These are phyloP conservation scores for Elysia crispata DNA, from an alignment of 2,888 invertebrate genomes.

Conservation along the genomic window DNA sequence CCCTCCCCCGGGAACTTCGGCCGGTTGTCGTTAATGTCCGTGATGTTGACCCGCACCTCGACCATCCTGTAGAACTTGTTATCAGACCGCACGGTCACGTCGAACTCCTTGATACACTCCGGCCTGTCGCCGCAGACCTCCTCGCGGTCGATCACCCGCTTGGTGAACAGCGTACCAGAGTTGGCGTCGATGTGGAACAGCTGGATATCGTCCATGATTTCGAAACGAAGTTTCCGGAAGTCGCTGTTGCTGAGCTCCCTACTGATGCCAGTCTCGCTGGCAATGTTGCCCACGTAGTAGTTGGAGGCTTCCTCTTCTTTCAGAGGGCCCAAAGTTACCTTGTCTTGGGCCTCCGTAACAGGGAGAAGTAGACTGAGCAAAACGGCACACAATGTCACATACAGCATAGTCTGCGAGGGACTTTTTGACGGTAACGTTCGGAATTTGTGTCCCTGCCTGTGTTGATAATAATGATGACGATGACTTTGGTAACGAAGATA, in stretches of 20 bases:
- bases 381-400: no score
- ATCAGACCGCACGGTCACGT: slow-evolving; percentile 62
- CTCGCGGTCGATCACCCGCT: slow-evolving; percentile 61
- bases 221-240: slow-evolving; percentile 50
- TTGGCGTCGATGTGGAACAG: slow-evolving; percentile 56
- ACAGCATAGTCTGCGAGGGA: no score
- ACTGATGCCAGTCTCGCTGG: slow-evolving; percentile 51
- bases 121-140: slow-evolving; percentile 58
- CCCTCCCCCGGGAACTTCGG: slow-evolving; percentile 59
- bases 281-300: slow-evolving; percentile 60
- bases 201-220: slow-evolving; percentile 52
- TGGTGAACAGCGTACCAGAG: slow-evolving; percentile 58
- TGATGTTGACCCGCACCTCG: slow-evolving; percentile 59
- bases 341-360: not conserved
- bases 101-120: slow-evolving; percentile 60
- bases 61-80: slow-evolving; percentile 60
- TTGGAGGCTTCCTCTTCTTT: slow-evolving; percentile 57
- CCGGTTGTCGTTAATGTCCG: slow-evolving; percentile 65
- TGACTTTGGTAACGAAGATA: no score
- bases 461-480: no score
- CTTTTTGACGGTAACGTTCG: no score
- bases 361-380: no score
- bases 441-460: no score
- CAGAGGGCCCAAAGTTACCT: slow-evolving; percentile 51
- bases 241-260: slow-evolving; percentile 48